Conservation (phyloP, 1,140 invertebrate species). For the Heliconius hewitsoni region DNA sequence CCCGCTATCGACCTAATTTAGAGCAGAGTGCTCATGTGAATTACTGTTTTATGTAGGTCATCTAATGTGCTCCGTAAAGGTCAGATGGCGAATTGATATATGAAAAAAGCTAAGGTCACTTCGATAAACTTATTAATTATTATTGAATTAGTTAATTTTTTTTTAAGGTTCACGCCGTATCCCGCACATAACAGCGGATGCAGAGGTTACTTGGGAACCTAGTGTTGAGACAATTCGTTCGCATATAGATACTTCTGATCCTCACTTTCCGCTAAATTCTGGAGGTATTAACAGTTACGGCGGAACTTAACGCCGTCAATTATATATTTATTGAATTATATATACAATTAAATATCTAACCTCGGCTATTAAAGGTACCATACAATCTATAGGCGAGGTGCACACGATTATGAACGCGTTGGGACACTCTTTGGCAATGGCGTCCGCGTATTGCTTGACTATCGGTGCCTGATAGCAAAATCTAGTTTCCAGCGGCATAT, state of each 20-base stretch:
- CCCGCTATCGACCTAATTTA: constrained; percentile 13
- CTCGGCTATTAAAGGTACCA: constrained; percentile 72
- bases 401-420: constrained; percentile 68
- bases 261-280: no score
- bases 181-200: no score
- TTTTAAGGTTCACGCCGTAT: no score
- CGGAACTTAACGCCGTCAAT: no score
- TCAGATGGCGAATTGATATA: constrained; percentile 20
- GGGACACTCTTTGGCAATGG: constrained; percentile 68
- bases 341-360: constrained; percentile 41
- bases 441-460: constrained; percentile 65
- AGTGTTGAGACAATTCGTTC: no score
- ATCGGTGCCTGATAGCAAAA: constrained; percentile 64
- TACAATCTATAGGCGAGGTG: constrained; percentile 69
- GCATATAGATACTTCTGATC: no score
- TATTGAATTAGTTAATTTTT: no score
- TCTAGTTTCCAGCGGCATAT: constrained; percentile 55
- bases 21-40: constrained; percentile 3
- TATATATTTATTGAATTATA: constrained; percentile 1
- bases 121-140: neutral
- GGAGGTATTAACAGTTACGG: no score
- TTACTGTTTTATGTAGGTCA: constrained; percentile 17
- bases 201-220: no score
- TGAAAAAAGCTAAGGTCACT: constrained; percentile 13
- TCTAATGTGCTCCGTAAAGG: constrained; percentile 19